phyloP scores from a whole-genome alignment of 2,797 vertebrate genomes.

The Etheostoma nigrum region DNA sequence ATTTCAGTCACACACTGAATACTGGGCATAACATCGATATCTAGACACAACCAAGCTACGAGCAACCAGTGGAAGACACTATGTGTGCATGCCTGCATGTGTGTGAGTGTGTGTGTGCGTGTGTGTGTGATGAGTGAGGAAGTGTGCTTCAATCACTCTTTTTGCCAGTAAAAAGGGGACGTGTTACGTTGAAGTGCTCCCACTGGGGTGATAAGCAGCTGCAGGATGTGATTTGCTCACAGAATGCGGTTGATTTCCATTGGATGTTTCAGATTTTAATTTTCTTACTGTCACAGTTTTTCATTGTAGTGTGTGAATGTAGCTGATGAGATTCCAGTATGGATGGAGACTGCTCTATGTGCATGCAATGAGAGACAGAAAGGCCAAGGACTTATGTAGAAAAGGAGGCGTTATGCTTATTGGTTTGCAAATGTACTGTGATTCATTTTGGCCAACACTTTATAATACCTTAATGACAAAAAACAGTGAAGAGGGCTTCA shows the following conservation, averaged over 20 bases:
- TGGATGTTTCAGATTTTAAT: constrained; percentile 63
- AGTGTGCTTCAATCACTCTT: constrained; percentile 52
- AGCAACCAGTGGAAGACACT: constrained; percentile 31
- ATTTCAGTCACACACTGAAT: constrained; percentile 49
- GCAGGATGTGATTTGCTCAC: constrained; percentile 59
- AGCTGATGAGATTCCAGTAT: constrained; percentile 57
- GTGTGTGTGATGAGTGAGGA: constrained; percentile 33
- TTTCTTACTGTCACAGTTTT: constrained; percentile 56
- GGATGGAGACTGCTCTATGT: constrained; percentile 32
- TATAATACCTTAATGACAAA: constrained; percentile 31
- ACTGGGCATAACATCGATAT: constrained; percentile 40
- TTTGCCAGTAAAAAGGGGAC: constrained; percentile 43
- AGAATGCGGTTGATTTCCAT: constrained; percentile 63
- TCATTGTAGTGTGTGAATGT: constrained; percentile 23
- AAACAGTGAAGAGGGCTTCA: not conserved
- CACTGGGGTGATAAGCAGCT: constrained; percentile 63
- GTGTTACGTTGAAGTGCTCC: constrained; percentile 59
- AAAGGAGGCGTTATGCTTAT: constrained; percentile 13
- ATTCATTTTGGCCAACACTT: constrained; percentile 2
- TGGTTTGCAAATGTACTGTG: not conserved
- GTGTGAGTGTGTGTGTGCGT: constrained; percentile 8
- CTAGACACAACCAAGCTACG: constrained; percentile 11
- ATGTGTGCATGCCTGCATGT: constrained; percentile 14
- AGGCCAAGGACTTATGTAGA: not conserved
- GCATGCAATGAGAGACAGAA: constrained; percentile 4